Evolutionary conservation across 2,888 invertebrate species (phyloP).

Genomic region (Caenorhabditis becei): DNA sequence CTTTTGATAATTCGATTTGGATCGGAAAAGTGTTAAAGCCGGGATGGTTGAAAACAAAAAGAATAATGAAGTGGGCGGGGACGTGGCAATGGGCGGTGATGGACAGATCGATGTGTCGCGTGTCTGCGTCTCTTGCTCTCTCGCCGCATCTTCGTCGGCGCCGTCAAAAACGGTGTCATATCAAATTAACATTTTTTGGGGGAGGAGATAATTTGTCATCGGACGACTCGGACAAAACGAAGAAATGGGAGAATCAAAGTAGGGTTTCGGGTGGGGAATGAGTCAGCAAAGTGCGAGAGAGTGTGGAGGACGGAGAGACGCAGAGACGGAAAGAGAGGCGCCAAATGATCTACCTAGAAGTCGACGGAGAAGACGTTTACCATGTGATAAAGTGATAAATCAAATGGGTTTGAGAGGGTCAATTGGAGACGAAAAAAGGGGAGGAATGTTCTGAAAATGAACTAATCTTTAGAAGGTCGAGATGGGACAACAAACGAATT

Average conservation of each 20-base stretch:
- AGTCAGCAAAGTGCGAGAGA: conserved; percentile 27
- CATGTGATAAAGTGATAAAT: conserved; percentile 38
- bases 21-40: conserved; percentile 6
- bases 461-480: background rate
- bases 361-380: conserved; percentile 13
- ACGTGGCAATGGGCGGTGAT: conserved; percentile 16
- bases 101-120: conserved; percentile 5
- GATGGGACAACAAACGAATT: no score
- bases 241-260: conserved; percentile 1
- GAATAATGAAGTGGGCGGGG: conserved; percentile 13
- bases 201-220: conserved; percentile 20
- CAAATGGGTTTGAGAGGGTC: background rate
- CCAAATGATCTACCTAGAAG: conserved; percentile 38
- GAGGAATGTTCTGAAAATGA: background rate
- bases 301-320: background rate
- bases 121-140: conserved; percentile 8
- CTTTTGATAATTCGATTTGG: no score
- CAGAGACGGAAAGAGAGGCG: conserved; percentile 14
- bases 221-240: background rate
- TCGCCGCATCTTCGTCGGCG: background rate
- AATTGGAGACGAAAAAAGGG: background rate
- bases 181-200: conserved; percentile 55
- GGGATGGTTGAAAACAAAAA: conserved; percentile 7
- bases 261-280: conserved; percentile 14
- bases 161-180: conserved; percentile 44